Conservation (phyloP, 2,888 invertebrate species). For the Aspidiotus destructor region DNA sequence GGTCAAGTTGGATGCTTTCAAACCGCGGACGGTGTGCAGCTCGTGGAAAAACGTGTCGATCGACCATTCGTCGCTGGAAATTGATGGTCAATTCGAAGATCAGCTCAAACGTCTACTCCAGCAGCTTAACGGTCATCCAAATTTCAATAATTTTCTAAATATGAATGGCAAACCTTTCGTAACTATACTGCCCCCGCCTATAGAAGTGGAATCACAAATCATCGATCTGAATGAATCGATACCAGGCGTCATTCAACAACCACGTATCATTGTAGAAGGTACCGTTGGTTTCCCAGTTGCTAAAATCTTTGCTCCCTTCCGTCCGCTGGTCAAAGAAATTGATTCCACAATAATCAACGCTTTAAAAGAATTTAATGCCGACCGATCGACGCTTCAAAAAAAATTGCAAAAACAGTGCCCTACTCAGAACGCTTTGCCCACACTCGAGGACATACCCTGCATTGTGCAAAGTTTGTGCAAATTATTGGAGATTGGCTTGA, state of each 20-base stretch:
- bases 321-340: constrained; percentile 49
- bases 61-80: not conserved
- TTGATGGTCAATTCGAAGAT: constrained; percentile 9
- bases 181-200: constrained; percentile 44
- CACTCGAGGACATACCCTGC: constrained; percentile 54
- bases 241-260: constrained; percentile 40
- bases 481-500: not conserved
- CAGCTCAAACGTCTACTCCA: not conserved
- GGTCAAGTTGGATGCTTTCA: constrained; percentile 25
- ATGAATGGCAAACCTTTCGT: constrained; percentile 1
- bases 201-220: constrained; percentile 47
- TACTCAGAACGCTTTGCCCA: constrained; percentile 47
- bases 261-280: constrained; percentile 26
- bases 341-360: constrained; percentile 45
- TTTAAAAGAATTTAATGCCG: constrained; percentile 49
- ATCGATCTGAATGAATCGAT: constrained; percentile 45
- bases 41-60: constrained; percentile 17
- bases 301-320: constrained; percentile 53
- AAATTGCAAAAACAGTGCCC: constrained; percentile 51
- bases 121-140: constrained; percentile 4
- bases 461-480: constrained; percentile 44
- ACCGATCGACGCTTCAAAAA: constrained; percentile 36
- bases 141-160: constrained; percentile 13
- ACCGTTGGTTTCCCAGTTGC: constrained; percentile 50
- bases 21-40: constrained; percentile 1